These are phyloP conservation scores for Oryctes rhinoceros DNA, from an alignment of 1,140 invertebrate genomes.

Conservation along the genomic window DNA sequence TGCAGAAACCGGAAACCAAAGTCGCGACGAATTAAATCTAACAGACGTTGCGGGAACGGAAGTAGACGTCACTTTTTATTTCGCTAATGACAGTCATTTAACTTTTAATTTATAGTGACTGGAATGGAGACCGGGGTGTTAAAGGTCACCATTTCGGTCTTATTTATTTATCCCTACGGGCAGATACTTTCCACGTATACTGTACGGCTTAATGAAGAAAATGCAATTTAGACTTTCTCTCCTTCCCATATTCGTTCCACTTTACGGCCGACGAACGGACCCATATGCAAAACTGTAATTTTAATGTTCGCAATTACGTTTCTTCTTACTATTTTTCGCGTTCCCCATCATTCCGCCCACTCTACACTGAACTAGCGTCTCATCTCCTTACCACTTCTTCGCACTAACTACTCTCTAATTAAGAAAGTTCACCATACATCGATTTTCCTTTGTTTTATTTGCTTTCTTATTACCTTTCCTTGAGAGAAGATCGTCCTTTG, in stretches of 20 bases:
- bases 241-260: not conserved
- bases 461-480: constrained; percentile 35
- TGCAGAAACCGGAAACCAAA: no score
- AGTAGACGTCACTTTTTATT: no score
- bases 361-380: not conserved
- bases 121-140: no score
- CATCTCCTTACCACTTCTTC: not conserved
- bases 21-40: no score
- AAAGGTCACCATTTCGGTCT: no score
- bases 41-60: no score
- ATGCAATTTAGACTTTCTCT: constrained; percentile 5
- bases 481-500: constrained; percentile 15
- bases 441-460: constrained; percentile 32
- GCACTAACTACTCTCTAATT: constrained; percentile 14
- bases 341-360: not conserved
- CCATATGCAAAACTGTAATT: not conserved
- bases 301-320: not conserved
- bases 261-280: not conserved
- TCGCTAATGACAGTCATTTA: no score
- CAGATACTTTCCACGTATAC: not conserved
- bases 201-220: not conserved
- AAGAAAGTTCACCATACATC: constrained; percentile 37
- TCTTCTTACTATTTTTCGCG: not conserved
- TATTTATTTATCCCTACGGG: no score
- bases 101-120: no score